Percentiles rank a stretch among this genome's conserved stretches.
Evolutionary conservation across 1,140 invertebrate species (phyloP).

Genomic region (Bombus haemorrhoidalis): DNA sequence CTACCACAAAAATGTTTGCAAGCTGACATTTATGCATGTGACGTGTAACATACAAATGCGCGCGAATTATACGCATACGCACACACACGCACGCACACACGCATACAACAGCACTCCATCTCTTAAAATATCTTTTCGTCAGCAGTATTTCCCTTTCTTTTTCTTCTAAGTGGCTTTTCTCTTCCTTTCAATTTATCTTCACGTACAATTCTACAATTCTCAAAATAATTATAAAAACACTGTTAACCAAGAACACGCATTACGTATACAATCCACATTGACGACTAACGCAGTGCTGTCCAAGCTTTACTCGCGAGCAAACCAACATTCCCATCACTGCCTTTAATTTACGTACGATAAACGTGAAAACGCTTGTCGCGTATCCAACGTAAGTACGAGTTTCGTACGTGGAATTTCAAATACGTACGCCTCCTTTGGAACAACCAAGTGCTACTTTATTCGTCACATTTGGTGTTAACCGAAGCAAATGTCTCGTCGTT

Average conservation of each 20-base stretch:
- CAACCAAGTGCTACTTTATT: background rate
- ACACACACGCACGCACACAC: background rate
- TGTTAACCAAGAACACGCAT: constrained; percentile 39
- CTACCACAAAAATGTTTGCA: constrained; percentile 14
- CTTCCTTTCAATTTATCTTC: background rate
- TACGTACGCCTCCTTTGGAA: background rate
- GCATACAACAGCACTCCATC: constrained; percentile 11
- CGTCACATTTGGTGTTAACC: background rate
- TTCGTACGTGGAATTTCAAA: background rate
- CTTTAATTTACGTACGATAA: background rate
- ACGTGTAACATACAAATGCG: background rate
- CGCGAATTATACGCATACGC: background rate
- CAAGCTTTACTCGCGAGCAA: background rate
- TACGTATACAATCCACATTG: constrained; percentile 18
- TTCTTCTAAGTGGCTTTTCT: background rate
- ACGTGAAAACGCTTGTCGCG: background rate
- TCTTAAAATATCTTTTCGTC: constrained; percentile 10
- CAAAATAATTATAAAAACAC: constrained; percentile 28
- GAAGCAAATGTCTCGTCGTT: background rate
- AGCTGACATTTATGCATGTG: background rate
- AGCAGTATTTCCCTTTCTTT: constrained; percentile 3
- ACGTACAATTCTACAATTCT: constrained; percentile 37
- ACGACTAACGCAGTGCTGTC: constrained; percentile 12
- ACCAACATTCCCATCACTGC: background rate
- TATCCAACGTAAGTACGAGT: background rate